These are phyloP conservation scores for Atherinosoma microstoma DNA, from an alignment of 2,797 vertebrate genomes.

Conservation along the genomic window DNA sequence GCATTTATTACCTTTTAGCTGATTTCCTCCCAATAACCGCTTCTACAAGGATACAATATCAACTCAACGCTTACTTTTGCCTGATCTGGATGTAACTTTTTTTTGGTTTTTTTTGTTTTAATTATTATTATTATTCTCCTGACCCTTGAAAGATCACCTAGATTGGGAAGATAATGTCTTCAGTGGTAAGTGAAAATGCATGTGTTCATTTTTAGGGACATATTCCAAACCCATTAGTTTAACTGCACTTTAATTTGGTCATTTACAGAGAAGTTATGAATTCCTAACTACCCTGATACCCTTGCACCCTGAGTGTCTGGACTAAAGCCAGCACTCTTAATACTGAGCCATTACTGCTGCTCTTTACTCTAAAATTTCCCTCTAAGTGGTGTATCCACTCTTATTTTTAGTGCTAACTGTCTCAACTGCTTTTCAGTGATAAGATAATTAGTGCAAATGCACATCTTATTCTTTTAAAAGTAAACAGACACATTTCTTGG, in stretches of 20 bases:
- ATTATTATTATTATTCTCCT: background rate
- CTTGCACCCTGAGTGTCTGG: conserved; percentile 58
- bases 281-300: conserved; percentile 51
- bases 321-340: conserved; percentile 49
- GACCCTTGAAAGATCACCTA: conserved; percentile 46
- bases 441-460: conserved; percentile 35
- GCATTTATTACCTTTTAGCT: conserved; percentile 23
- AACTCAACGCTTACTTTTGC: conserved; percentile 28
- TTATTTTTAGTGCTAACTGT: conserved; percentile 15
- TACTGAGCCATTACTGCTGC: conserved; percentile 27
- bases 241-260: conserved; percentile 61
- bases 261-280: conserved; percentile 57
- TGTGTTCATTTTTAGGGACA: conserved; percentile 39
- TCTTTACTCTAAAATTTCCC: conserved; percentile 27
- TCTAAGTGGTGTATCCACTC: conserved; percentile 26
- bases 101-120: conserved; percentile 13
- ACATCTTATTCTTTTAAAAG: conserved; percentile 27
- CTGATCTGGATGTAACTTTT: conserved; percentile 48
- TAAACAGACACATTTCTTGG: background rate
- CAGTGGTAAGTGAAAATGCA: conserved; percentile 69
- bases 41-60: conserved; percentile 49
- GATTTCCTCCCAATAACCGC: conserved; percentile 28
- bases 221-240: conserved; percentile 64
- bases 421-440: conserved; percentile 18
- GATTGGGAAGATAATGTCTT: conserved; percentile 56